Conservation (phyloP, 1,140 invertebrate species). For the Plectrocnemia conspersa region DNA sequence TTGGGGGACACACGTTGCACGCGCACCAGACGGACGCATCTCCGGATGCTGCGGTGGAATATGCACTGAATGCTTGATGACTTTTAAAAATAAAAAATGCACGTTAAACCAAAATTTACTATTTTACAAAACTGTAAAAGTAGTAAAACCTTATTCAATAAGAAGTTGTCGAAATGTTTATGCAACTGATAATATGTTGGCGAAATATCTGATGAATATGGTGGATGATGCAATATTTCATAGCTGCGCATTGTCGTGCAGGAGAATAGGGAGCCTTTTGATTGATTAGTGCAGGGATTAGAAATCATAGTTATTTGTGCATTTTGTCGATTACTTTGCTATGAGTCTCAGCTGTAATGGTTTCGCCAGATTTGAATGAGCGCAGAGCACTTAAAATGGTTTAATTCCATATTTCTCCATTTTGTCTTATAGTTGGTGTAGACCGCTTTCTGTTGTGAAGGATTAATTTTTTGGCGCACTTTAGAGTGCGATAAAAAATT, state of each 20-base stretch:
- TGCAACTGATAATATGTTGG: neutral
- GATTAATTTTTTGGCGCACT: too few relatives aligned
- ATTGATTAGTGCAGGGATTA: too few relatives aligned
- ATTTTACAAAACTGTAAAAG: neutral
- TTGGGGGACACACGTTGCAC: neutral
- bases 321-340: too few relatives aligned
- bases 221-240: neutral
- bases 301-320: too few relatives aligned
- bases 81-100: neutral
- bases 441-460: too few relatives aligned
- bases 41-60: neutral
- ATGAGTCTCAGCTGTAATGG: too few relatives aligned
- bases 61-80: neutral
- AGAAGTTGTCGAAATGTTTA: neutral
- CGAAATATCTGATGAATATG: slow-evolving; percentile 2
- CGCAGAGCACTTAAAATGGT: too few relatives aligned
- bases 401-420: too few relatives aligned
- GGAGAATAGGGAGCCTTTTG: neutral
- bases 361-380: too few relatives aligned
- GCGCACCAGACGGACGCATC: neutral
- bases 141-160: neutral
- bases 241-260: neutral
- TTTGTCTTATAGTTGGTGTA: neutral
- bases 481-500: too few relatives aligned
- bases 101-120: neutral